Conservation (phyloP, 2,797 vertebrate genomes). For the Gambelia wislizenii region DNA sequence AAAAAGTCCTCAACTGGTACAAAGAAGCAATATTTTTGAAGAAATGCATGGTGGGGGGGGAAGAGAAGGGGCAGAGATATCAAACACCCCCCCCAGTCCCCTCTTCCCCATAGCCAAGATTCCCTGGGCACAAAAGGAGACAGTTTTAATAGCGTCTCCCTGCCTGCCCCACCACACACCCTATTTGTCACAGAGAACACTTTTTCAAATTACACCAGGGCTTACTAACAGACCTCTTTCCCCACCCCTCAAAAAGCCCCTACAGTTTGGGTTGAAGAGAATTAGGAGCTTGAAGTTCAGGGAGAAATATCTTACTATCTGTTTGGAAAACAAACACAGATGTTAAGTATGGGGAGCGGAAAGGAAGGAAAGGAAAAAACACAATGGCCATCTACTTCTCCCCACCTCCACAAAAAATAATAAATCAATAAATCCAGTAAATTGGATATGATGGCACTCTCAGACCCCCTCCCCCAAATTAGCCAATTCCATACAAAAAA, state of each 20-base stretch:
- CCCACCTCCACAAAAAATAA: not conserved
- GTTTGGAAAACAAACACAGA: constrained; percentile 19
- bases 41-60: not conserved
- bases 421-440: no score
- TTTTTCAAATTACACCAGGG: constrained; percentile 11
- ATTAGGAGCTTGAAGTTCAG: not conserved
- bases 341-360: not conserved
- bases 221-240: not conserved
- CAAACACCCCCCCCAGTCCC: no score
- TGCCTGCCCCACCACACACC: not conserved
- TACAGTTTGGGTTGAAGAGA: no score
- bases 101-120: constrained; percentile 9
- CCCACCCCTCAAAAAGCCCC: not conserved
- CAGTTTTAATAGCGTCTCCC: constrained; percentile 7
- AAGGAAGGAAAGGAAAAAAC: not conserved
- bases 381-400: not conserved
- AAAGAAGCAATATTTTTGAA: not conserved
- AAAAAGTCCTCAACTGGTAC: not conserved
- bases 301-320: not conserved
- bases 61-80: not conserved
- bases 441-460: not conserved
- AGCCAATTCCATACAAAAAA: not conserved
- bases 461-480: not conserved
- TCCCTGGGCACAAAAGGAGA: constrained; percentile 34
- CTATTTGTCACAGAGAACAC: constrained; percentile 1